Evolutionary conservation across 2,888 invertebrate genomes (phyloP).

Genomic region (Phasia obesa): DNA sequence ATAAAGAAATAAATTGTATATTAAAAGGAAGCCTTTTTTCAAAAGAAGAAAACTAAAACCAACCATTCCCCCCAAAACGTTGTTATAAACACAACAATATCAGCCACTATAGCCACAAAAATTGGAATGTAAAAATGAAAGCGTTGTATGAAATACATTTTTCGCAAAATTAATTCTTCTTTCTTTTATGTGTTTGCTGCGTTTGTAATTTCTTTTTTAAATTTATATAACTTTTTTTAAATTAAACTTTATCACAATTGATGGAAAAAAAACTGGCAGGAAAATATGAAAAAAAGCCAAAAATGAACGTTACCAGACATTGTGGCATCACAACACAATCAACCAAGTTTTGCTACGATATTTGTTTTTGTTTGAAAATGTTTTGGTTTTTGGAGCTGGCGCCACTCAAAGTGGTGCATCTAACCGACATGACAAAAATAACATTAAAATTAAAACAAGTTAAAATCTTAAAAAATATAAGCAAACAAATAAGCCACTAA

Average conservation of each 20-base stretch:
- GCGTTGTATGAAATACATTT: not conserved
- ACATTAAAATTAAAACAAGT: slow-evolving; percentile 12
- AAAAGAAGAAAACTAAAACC: not conserved
- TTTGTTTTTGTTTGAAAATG: not conserved
- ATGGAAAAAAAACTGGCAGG: not conserved
- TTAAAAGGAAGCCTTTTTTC: not conserved
- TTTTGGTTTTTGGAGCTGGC: slow-evolving; percentile 37
- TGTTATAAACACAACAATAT: too few relatives aligned
- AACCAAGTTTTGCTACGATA: slow-evolving; percentile 15
- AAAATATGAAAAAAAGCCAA: not conserved
- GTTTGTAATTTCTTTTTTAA: not conserved
- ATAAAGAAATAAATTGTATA: too few relatives aligned
- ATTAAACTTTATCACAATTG: slow-evolving; percentile 12
- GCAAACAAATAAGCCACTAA: not conserved
- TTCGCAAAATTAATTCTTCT: not conserved
- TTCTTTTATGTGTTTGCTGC: not conserved
- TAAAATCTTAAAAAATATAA: slow-evolving; percentile 21
- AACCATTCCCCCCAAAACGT: too few relatives aligned
- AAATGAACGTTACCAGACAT: slow-evolving; percentile 45
- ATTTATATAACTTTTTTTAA: not conserved
- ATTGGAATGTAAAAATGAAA: not conserved
- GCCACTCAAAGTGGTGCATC: slow-evolving; percentile 49
- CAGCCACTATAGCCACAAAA: not conserved
- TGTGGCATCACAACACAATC: slow-evolving; percentile 50
- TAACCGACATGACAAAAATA: slow-evolving; percentile 8